Evolutionary conservation across 1,140 invertebrate genomes (phyloP).

Genomic region (Meloidogyne hapla): DNA sequence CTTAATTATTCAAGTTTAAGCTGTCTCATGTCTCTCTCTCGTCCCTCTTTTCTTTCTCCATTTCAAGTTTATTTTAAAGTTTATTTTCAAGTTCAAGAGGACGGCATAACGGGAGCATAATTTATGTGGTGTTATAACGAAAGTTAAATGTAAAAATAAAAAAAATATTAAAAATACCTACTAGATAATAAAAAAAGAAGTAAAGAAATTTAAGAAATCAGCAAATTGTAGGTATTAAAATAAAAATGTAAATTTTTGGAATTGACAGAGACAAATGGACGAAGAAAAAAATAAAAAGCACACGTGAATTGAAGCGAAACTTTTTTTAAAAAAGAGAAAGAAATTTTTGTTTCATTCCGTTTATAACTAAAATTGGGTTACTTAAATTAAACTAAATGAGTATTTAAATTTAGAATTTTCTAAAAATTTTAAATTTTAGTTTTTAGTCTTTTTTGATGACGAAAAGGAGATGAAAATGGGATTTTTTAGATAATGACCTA

Average conservation of each 20-base stretch:
- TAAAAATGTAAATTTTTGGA: background rate
- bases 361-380: constrained; percentile 1
- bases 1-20: no score
- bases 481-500: background rate
- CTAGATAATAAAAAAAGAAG: no score
- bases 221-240: background rate
- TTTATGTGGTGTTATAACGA: no score
- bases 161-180: no score
- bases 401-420: background rate
- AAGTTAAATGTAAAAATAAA: no score
- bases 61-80: no score
- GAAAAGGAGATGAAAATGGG: no score
- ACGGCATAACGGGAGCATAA: no score
- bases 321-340: background rate
- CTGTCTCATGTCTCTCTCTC: no score
- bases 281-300: background rate
- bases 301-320: background rate
- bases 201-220: background rate
- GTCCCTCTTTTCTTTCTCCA: no score
- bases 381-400: background rate
- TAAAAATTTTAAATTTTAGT: background rate
- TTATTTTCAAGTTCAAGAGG: no score
- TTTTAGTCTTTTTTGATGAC: background rate
- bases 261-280: background rate
- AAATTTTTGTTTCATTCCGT: background rate